Base-by-base conservation (phyloP, 2,888 invertebrate species). In the Oxytorus armatus region DNA sequence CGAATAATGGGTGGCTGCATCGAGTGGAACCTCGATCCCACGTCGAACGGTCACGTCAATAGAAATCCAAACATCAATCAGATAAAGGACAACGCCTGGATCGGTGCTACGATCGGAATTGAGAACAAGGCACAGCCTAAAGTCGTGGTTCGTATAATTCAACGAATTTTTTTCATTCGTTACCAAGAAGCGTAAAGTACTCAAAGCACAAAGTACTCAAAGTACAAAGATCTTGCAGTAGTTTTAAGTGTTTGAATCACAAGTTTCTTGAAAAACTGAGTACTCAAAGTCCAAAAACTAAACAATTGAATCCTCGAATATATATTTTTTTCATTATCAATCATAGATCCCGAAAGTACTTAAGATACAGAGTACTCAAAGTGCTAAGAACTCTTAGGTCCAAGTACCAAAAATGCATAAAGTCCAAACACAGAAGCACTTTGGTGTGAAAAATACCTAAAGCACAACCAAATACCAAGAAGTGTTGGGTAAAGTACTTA, bases 71-170 rank as follows among this genome's bases (percentile, higher is more conserved):
- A 59, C 2, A 49, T 77, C 23, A 51, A 72, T 55, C 78, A 81
- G 68, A 68, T 61, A 5, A 80, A 83, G 47, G 86, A 88, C 51
- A 78, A 85, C 59, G 88, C 92, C n/a, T 92, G 89, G 90, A 87
- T 91, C 49, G 92, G 92, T 18, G 91, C 88, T 3, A 80, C 88
- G 4, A 91, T 92, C 89, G 92, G 91, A 73, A 88, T 92, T 18
- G 88, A 88, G 82, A 86, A 87, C 65, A 80, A 63, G 76, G 66
- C 14, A 47, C 84, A 33, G 21, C 80, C 80, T 4, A 86, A 86
- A 75, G 77, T 88, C 79, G 88, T 88, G 79, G 92, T 92, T 86
- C 83, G 88, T 87, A 55, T 57, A 0, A 18, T 33, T 33, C 1
- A n/a, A 18, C 18, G n/a, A 49, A 5, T 5, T 55, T n/a, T 7